Base-by-base conservation (phyloP, 2,113 vertebrate species). In the Labeo catla region DNA sequence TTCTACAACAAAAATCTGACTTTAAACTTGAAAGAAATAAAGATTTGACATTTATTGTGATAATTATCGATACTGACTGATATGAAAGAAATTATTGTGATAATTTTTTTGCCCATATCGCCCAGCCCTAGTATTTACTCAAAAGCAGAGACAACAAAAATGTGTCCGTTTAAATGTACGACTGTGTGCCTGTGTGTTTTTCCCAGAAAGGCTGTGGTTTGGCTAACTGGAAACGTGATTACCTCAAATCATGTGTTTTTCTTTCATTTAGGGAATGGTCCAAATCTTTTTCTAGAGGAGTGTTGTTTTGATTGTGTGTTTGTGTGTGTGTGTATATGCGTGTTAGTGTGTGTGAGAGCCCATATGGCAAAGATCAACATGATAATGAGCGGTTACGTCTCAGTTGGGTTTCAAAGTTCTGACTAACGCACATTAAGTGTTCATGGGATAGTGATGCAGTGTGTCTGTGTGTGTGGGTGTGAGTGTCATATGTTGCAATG, bases 161-260 rank as follows among this genome's bases (percentile, higher is more conserved):
- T 83, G 13, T 81, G 59, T 49, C 16, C 3, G 10, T 54, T 52
- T 23, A 72, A 63, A 65, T 50, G 43, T 49, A 19, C 7, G 13
- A 23, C 15, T 66, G 28, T 66, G 45, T 49, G 15, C 47, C 11
- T 79, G 54, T 50, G 73, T 74, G 54, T 76, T 43, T 87, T 86
- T 43, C 73, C 28, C 78, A 72, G 52, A 74, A 86, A 65, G 77
- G 28, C 68, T 81, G 85, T 61, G 84, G 76, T 86, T 80, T 80
- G 65, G 50, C 49, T 70, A 59, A 86, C 61, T 86, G 84, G 76
- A 80, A 72, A 52, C 15, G 65, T 12, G 13, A 52, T 80, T 66
- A 81, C 85, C 77, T 81, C 50, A 81, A 86, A 86, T 86, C 52
- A 45, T 85, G 63, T 70, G 84, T 54, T 85, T 79, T 79, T 52